phyloP scores from a whole-genome alignment of 1,140 invertebrate species.

The Sitophilus oryzae region DNA sequence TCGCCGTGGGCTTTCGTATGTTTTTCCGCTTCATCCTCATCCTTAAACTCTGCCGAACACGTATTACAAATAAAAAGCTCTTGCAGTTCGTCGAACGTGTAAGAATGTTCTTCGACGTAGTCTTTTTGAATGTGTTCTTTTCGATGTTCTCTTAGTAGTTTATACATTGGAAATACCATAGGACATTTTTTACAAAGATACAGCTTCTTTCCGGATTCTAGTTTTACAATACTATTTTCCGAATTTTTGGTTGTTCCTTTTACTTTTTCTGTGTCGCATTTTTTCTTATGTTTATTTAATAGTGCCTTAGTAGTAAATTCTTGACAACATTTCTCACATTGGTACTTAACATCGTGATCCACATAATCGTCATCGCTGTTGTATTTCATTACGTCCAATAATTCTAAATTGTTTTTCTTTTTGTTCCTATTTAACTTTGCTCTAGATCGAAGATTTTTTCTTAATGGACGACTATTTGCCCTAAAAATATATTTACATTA shows the following conservation, averaged over 20 bases:
- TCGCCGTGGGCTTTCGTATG: constrained; percentile 31
- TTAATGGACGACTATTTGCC: background rate
- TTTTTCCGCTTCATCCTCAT: constrained; percentile 28
- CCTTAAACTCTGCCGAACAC: constrained; percentile 32
- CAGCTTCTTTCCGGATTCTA: too few relatives aligned
- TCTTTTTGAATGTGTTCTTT: constrained; percentile 24
- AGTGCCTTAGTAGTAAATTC: background rate
- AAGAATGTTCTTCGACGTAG: constrained; percentile 25
- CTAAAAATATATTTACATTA: background rate
- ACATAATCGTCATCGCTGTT: background rate
- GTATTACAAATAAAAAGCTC: constrained; percentile 35
- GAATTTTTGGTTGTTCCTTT: too few relatives aligned
- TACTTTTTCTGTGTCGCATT: background rate
- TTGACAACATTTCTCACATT: background rate
- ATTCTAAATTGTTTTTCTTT: background rate
- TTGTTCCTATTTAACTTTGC: background rate
- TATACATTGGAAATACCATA: constrained; percentile 14
- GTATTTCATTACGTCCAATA: constrained; percentile 4
- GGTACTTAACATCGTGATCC: background rate
- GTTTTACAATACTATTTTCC: too few relatives aligned
- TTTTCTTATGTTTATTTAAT: background rate
- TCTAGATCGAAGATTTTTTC: background rate
- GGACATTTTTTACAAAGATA: constrained; percentile 32
- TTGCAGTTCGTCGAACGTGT: constrained; percentile 28
- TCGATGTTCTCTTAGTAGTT: constrained; percentile 24